These are phyloP conservation scores for Zapus hudsonius DNA, from an alignment of 2,113 vertebrate genomes.

Conservation along the genomic window DNA sequence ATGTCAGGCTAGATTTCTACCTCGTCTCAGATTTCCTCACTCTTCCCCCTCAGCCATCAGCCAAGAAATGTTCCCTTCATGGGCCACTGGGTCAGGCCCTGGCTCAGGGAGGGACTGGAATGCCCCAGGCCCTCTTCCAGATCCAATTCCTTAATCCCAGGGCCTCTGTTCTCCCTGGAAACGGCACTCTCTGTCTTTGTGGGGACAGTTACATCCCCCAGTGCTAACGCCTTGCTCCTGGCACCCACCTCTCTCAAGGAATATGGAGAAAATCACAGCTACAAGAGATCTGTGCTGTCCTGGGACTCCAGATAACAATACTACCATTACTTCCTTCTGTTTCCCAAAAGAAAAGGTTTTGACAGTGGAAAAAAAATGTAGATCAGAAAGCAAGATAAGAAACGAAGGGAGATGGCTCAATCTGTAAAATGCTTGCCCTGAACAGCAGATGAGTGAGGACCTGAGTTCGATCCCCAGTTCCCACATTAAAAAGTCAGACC, in stretches of 20 bases:
- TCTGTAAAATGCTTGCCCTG: too few relatives aligned
- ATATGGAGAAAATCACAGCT: neutral
- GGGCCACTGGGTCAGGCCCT: conserved; percentile 28
- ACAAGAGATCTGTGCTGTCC: neutral
- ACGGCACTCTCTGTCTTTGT: conserved; percentile 22
- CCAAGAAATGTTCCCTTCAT: conserved; percentile 51
- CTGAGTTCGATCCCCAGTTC: too few relatives aligned
- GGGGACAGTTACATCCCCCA: neutral
- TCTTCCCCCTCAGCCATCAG: neutral
- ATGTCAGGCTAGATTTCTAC: neutral
- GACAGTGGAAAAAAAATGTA: neutral
- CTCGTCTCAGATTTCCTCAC: neutral
- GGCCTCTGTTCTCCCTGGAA: neutral
- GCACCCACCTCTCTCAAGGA: neutral
- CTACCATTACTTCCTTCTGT: neutral
- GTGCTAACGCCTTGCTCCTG: neutral
- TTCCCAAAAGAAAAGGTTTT: conserved; percentile 5
- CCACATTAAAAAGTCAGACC: too few relatives aligned
- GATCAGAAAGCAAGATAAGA: conserved; percentile 29
- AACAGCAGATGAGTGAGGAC: too few relatives aligned
- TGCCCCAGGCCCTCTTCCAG: neutral
- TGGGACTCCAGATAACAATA: neutral
- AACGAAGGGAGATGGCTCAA: neutral
- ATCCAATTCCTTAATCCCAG: neutral
- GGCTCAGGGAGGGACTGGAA: conserved; percentile 29